phyloP scores from a whole-genome alignment of 2,888 invertebrate species.

The Pediacus dermestoides region DNA sequence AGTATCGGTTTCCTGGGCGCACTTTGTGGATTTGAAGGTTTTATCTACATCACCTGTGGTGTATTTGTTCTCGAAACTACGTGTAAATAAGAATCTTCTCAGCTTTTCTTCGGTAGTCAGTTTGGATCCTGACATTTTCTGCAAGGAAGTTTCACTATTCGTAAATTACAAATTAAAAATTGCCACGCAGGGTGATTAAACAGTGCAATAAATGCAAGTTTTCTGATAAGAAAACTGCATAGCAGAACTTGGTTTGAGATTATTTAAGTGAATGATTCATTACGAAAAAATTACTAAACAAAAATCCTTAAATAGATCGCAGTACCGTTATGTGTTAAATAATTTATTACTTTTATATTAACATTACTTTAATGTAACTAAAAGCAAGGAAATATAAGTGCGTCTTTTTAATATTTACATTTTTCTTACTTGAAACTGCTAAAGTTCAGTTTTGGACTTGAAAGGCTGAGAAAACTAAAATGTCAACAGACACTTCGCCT shows the following conservation, averaged over 20 bases:
- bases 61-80: slow-evolving; percentile 30
- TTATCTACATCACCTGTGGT: slow-evolving; percentile 38
- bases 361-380: no score
- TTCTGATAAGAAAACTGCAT: neutral
- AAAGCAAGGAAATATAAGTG: no score
- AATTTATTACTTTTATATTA: no score
- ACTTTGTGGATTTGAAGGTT: no score
- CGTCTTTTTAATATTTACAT: no score
- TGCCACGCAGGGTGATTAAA: no score
- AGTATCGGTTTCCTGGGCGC: slow-evolving; percentile 31
- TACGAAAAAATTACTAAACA: neutral
- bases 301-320: slow-evolving; percentile 3
- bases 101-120: slow-evolving; percentile 30
- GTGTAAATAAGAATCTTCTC: slow-evolving; percentile 38
- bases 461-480: no score
- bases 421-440: no score
- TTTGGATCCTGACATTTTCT: slow-evolving; percentile 22
- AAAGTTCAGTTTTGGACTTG: no score
- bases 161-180: neutral
- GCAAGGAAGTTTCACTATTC: neutral
- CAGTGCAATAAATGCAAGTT: neutral
- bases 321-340: slow-evolving; percentile 4
- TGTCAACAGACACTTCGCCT: no score
- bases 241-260: no score
- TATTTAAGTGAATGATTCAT: slow-evolving; percentile 5